Evolutionary conservation across 2,113 vertebrate genomes (phyloP).

Genomic region (Nansenia antarctica): DNA sequence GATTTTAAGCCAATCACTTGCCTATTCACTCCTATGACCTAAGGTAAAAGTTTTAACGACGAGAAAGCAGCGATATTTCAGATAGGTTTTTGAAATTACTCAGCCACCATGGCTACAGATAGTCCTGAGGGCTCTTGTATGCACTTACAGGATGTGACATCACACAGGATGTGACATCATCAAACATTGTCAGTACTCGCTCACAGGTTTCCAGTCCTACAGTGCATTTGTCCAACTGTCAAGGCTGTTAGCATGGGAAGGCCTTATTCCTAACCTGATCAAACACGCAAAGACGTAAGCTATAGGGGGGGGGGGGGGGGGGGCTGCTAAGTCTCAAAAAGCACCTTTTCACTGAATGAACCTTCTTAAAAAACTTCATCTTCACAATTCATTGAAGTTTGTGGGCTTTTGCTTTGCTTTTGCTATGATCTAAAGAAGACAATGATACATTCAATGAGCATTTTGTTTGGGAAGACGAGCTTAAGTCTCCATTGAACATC

Average conservation of each 20-base stretch:
- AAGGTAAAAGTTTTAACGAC: not conserved
- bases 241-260: not conserved
- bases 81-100: not conserved
- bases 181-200: not conserved
- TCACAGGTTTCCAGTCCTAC: not conserved
- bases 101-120: too few species aligned
- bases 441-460: not conserved
- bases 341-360: not conserved
- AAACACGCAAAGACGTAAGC: too few species aligned
- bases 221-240: not conserved
- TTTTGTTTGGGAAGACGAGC: not conserved
- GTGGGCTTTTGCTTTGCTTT: not conserved
- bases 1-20: not conserved
- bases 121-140: not conserved
- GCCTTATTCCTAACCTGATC: too few species aligned
- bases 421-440: not conserved
- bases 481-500: not conserved
- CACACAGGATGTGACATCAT: not conserved
- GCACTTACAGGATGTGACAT: not conserved
- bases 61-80: not conserved
- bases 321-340: too few species aligned
- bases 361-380: not conserved
- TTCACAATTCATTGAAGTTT: not conserved
- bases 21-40: not conserved
- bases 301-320: too few species aligned